Conservation (phyloP, 2,113 vertebrate species). For the Struthio camelus region DNA sequence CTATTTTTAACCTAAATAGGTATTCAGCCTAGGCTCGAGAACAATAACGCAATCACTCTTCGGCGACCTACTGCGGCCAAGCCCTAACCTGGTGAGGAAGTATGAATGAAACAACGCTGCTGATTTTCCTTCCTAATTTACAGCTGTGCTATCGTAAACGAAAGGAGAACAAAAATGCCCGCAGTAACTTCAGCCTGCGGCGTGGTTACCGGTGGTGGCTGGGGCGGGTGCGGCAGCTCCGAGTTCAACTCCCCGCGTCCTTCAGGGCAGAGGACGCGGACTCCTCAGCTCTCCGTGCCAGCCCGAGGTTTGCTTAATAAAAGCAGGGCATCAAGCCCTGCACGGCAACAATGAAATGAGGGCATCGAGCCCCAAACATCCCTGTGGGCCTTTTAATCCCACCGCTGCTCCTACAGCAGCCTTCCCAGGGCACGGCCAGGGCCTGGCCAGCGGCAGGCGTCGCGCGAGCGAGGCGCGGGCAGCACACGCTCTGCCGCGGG, state of each 20-base stretch:
- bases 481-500: not conserved
- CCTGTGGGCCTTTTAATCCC: rapidly evolving
- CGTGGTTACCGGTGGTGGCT: rapidly evolving
- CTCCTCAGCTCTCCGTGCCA: rapidly evolving
- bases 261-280: rapidly evolving
- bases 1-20: slow-evolving; percentile 3
- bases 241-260: not conserved
- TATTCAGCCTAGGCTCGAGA: not conserved
- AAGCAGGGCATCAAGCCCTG: rapidly evolving
- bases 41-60: not conserved
- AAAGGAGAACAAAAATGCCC: not conserved
- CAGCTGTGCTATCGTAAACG: not conserved
- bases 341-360: no score
- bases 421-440: not conserved
- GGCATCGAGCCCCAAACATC: rapidly evolving
- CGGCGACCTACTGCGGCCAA: not conserved
- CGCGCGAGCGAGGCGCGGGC: not conserved
- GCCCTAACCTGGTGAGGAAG: not conserved
- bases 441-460: not conserved
- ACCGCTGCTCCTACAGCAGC: rapidly evolving
- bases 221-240: not conserved
- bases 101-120: not conserved
- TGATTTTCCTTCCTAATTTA: slow-evolving; percentile 7
- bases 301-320: no score
- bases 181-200: not conserved